Base-by-base conservation (phyloP, 2,797 vertebrate species). In the Falco berigora region DNA sequence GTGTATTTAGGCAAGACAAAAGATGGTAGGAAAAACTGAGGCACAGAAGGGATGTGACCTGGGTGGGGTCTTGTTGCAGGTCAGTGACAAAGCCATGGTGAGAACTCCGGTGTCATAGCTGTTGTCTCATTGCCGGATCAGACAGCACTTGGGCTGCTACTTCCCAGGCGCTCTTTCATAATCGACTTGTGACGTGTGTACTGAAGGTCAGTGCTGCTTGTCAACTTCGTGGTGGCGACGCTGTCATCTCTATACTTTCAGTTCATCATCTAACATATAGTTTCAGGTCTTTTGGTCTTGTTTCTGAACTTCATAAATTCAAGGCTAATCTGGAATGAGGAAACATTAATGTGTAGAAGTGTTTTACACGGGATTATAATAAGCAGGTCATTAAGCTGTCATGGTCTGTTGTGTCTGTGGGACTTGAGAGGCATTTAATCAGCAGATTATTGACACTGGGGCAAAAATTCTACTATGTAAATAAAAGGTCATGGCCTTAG, bases 371-470 rank as follows among this genome's bases (percentile, higher is more conserved):
- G 61, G 80, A 67, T 91, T 82, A 53, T 38, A 92, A 47, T 90
- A 86, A 89, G 59, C 6, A 1, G 36, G 46, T 95, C 63, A 67
- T 88, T 95, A 86, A 94, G 28, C 63, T 88, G 90, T 95, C 94
- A 82, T 5, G 56, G 56, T 85, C 83, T 80, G 2, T 86, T 3
- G 1, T 82, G 67, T 88, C 90, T 92, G 68, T 46, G 30, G 67
- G 80, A 90, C 28, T 95, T 88, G 50, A 73, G 82, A 76, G 63
- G 86, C 80, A 63, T 92, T 95, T 95, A 92, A 96, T 94, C 83
- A 90, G 71, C 79, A 77, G 88, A 74, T 90, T 96, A 96, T 92
- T 89, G 90, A 82, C 61, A 68, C 44, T 92, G 10, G 61, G 36
- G 63, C 49, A 73, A 84, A 68, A 62, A 76, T 67, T 95, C 81